Percentiles rank a stretch among this genome's conserved stretches.
phyloP scores from a whole-genome alignment of 2,888 invertebrate genomes.

The Colostygia pectinataria region DNA sequence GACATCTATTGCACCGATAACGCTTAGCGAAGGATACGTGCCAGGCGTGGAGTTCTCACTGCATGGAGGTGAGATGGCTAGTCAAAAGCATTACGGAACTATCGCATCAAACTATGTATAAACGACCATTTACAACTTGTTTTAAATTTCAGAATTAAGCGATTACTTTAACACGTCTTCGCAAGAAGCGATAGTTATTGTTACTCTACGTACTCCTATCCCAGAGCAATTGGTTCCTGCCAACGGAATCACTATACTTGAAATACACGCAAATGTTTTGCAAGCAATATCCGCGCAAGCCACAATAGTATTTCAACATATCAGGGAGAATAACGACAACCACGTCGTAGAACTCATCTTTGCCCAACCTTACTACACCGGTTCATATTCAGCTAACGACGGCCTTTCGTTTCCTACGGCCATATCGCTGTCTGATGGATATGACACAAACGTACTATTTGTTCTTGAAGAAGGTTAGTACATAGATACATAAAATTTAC shows the following conservation, averaged over 20 bases:
- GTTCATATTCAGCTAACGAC: conserved; percentile 8
- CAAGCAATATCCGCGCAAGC: conserved; percentile 36
- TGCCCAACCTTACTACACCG: conserved; percentile 19
- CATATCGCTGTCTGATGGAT: conserved; percentile 12
- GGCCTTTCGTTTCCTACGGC: conserved; percentile 14
- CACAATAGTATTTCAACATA: conserved; percentile 40
- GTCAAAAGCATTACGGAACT: no score
- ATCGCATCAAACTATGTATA: no score
- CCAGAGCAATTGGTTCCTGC: conserved; percentile 36
- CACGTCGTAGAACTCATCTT: conserved; percentile 9
- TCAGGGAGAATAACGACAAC: conserved; percentile 32
- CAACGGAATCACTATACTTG: conserved; percentile 33
- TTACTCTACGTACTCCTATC: conserved; percentile 27
- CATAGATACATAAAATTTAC: not conserved
- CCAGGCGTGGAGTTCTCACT: conserved; percentile 38
- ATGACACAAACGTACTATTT: conserved; percentile 8
- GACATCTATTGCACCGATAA: conserved; percentile 37
- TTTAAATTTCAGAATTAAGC: conserved; percentile 17
- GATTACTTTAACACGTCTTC: conserved; percentile 11
- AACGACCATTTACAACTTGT: not conserved
- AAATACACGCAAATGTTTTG: conserved; percentile 34
- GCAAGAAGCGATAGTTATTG: conserved; percentile 17
- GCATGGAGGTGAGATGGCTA: conserved; percentile 8
- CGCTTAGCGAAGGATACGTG: conserved; percentile 40
- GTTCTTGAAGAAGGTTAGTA: conserved; percentile 7